phyloP scores from a whole-genome alignment of 2,888 invertebrate genomes.

The Dinocampus coccinellae region DNA sequence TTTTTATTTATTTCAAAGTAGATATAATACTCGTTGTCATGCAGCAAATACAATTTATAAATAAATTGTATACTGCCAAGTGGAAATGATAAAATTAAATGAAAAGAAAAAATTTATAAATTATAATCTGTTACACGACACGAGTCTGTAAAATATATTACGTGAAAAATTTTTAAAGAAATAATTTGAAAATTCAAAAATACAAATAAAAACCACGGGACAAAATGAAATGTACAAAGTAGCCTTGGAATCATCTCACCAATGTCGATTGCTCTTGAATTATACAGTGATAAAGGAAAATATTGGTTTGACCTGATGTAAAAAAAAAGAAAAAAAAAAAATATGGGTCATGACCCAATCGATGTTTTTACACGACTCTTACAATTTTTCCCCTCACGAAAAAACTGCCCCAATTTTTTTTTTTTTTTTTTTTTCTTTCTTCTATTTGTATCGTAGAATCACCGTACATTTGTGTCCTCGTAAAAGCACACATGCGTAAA shows the following conservation, averaged over 20 bases:
- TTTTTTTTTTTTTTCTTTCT: not conserved
- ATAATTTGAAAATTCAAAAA: not conserved
- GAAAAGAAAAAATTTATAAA: not conserved
- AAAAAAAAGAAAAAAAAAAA: no score
- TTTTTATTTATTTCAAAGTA: not conserved
- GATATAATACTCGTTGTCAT: not conserved
- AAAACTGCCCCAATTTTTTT: not conserved
- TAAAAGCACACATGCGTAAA: not conserved
- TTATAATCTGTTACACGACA: not conserved
- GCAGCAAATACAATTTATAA: not conserved
- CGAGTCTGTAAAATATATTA: not conserved
- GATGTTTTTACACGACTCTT: not conserved
- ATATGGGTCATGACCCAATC: slow-evolving; percentile 40
- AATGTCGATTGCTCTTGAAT: slow-evolving; percentile 42
- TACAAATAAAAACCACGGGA: not conserved
- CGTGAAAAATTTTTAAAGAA: not conserved
- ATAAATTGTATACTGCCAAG: not conserved
- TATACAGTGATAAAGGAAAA: slow-evolving; percentile 34
- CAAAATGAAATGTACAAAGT: not conserved
- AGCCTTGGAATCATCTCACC: slow-evolving; percentile 29
- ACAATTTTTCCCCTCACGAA: slow-evolving; percentile 3
- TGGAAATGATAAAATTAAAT: not conserved
- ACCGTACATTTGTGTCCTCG: not conserved
- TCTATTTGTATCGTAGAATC: not conserved
- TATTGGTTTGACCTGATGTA: slow-evolving; percentile 47